phyloP scores from a whole-genome alignment of 2,113 vertebrate species.

The Tupaia tana region DNA sequence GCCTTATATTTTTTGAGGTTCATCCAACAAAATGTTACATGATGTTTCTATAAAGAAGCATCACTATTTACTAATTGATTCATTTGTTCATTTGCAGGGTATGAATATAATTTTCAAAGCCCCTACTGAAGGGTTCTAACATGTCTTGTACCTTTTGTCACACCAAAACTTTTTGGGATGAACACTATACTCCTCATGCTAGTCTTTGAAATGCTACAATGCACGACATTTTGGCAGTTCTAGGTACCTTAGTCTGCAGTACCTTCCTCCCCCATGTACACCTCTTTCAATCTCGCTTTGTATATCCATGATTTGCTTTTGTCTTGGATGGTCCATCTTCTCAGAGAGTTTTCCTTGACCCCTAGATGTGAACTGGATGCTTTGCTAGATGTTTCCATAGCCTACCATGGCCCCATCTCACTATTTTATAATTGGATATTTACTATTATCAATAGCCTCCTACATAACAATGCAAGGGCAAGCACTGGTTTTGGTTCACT shows the following conservation, averaged over 20 bases:
- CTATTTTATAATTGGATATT: neutral
- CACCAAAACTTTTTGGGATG: neutral
- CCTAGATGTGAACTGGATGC: neutral
- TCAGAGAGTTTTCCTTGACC: neutral
- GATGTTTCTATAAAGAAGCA: neutral
- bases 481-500: neutral
- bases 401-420: neutral
- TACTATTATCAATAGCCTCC: neutral
- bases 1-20: neutral
- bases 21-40: neutral
- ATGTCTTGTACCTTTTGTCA: neutral
- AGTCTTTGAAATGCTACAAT: neutral
- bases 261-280: rapidly evolving
- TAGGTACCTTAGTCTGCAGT: neutral
- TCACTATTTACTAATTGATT: neutral
- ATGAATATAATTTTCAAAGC: neutral
- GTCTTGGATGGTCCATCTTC: neutral
- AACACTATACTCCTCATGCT: neutral
- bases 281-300: neutral
- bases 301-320: neutral
- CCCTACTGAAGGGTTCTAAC: neutral
- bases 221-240: neutral
- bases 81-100: neutral
- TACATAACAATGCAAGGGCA: neutral
- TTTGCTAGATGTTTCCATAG: neutral